Evolutionary conservation across 2,797 vertebrate genomes (phyloP).

Genomic region (Dicrostonyx torquatus): DNA sequence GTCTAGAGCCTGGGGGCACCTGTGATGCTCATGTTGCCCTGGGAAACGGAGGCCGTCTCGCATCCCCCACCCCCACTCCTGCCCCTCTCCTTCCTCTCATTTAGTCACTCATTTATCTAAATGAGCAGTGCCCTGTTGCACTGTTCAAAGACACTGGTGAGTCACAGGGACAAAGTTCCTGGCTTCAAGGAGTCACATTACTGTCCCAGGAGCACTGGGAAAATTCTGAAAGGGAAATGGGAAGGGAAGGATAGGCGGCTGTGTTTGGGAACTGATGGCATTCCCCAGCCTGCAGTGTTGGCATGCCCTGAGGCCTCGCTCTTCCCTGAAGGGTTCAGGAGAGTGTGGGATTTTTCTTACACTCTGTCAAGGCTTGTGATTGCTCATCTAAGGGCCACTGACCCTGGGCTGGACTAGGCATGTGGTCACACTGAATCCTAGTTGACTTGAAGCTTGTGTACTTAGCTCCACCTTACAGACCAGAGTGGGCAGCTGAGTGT

Average conservation of each 20-base stretch:
- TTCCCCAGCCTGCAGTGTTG: neutral
- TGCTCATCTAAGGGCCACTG: neutral
- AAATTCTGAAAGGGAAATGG: neutral
- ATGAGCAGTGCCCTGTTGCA: neutral
- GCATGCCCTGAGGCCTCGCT: constrained; percentile 60
- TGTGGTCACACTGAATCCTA: fast-evolving
- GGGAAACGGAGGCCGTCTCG: neutral
- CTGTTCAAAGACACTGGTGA: neutral
- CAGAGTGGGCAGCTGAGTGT: neutral
- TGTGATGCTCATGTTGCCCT: neutral
- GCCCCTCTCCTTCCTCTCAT: neutral
- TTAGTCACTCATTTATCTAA: neutral
- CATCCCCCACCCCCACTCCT: no score
- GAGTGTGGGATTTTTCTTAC: neutral
- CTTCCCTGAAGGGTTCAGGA: constrained; percentile 73
- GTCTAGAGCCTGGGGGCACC: neutral
- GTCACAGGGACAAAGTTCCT: neutral
- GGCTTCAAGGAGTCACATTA: neutral
- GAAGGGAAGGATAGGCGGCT: neutral
- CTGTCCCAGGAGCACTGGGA: neutral
- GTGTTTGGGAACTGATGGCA: neutral
- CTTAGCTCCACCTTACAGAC: neutral
- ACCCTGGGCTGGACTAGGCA: neutral
- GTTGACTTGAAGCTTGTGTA: neutral
- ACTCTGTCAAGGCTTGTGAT: neutral